These are phyloP conservation scores for Philopedon plagiatum DNA, from an alignment of 2,888 invertebrate genomes.

Conservation along the genomic window DNA sequence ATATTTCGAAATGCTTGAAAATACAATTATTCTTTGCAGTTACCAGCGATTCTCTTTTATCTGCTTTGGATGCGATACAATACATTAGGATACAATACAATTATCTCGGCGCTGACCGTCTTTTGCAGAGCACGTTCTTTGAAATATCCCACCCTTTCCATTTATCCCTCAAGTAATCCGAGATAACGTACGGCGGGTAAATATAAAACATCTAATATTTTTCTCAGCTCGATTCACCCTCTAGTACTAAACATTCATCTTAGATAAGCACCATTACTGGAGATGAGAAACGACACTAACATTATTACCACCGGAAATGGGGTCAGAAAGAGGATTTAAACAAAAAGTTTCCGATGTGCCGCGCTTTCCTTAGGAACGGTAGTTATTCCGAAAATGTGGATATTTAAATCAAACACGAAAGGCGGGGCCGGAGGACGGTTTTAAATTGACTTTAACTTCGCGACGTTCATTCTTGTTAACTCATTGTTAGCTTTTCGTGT, in stretches of 20 bases:
- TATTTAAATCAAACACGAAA: slow-evolving; percentile 34
- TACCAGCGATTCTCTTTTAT: slow-evolving; percentile 6
- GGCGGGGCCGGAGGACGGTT: background rate
- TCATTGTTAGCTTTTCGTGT: slow-evolving; percentile 22
- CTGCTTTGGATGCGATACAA: slow-evolving; percentile 9
- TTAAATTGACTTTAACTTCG: slow-evolving; percentile 23
- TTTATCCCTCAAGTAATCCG: slow-evolving; percentile 17
- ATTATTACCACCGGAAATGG: slow-evolving; percentile 46
- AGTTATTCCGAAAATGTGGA: slow-evolving; percentile 25
- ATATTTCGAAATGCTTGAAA: background rate
- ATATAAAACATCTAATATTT: slow-evolving; percentile 25
- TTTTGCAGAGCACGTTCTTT: slow-evolving; percentile 1
- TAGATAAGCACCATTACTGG: slow-evolving; percentile 47
- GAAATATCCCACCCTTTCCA: slow-evolving; percentile 17
- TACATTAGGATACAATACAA: slow-evolving; percentile 14
- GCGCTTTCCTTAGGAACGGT: slow-evolving; percentile 13
- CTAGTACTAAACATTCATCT: slow-evolving; percentile 45
- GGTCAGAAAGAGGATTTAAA: slow-evolving; percentile 47
- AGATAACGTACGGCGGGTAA: slow-evolving; percentile 26
- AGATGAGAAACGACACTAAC: slow-evolving; percentile 50
- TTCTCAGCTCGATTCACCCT: slow-evolving; percentile 24
- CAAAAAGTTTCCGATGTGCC: slow-evolving; percentile 43
- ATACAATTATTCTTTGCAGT: slow-evolving; percentile 8
- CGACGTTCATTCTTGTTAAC: slow-evolving; percentile 15
- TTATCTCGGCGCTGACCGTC: slow-evolving; percentile 9